Base-by-base conservation (phyloP, 2,888 invertebrate species). In the Hirtodrosophila alboralis region DNA sequence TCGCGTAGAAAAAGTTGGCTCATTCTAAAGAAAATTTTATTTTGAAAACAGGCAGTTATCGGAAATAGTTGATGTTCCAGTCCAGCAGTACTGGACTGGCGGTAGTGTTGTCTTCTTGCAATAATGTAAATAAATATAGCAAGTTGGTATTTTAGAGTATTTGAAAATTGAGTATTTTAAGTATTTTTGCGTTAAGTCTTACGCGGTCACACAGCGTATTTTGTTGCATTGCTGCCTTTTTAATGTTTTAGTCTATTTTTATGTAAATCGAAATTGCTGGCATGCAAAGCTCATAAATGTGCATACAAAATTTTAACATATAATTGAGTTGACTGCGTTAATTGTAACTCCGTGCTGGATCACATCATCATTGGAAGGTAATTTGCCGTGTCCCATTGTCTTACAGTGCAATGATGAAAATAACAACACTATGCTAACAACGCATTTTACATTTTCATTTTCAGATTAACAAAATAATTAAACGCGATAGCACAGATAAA, bases 361-460 rank as follows among this genome's bases (percentile, higher is more conserved):
- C 66, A 38, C 60, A 66, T 47, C 23, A 34, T 27, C 18, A 16
- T 30, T 48, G 47, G 27, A 56, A 56, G 43, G 49, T 36, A 23
- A 36, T 27, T 49, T 37, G 1, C 36, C 27, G 34, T 47, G 31
- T 31, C 12, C 31, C 52, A 69, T 69, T 69, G 72, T 66, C 47
- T 65, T 47, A 14, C 26, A 52, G 37, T 51, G 54, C 27, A 61
- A 41, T 45, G 33, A 27, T 23, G 26, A 12, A 10, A 60, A 27
- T 14, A 44, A 28, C 33, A 61, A 36, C 54, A 49, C 53, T 48
- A 60, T 31, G 60, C 49, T 72, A 51, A 83, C 71, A 79, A 79
- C 79, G 86, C 86, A 86, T 60, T 83, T 83, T 28, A 44, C 13
- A 21, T 36, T 5, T 47, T 56, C 47, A 43, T 40, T 71, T 52